Base-by-base conservation (phyloP, 2,797 vertebrate species). In the Remorina albescens region DNA sequence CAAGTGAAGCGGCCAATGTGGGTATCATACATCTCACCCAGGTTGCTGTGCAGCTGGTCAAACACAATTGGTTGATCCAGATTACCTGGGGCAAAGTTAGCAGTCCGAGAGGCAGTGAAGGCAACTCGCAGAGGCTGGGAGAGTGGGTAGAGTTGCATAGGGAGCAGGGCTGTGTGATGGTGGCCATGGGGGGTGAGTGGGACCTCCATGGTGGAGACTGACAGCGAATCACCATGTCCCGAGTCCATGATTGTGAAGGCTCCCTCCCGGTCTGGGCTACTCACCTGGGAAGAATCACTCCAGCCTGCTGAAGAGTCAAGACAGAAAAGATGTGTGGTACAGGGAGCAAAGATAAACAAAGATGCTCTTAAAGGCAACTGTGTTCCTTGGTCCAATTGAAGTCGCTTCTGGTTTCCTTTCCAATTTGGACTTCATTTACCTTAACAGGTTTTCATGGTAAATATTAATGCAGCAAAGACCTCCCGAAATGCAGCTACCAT, bases 21-120 rank as follows among this genome's bases (percentile, higher is more conserved):
- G 47, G 96, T 90, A 88, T 99, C 96, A 49, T 98, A 99, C 66
- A 96, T 96, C 49, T 97, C 96, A 10, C 98, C 97, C 1, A 98
- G 88, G 89, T 99, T 99, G 91, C 96, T 97, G 64, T 98, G 95
- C 67, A 99, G 90, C 70, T 97, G 95, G 83, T 99, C 98, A 32
- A 99, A 99, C 28, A 96, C 95, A 0, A 99, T 98, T 2, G 98
- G 97, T 74, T 99, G 98, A 91, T 99, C 98, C 37, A 99, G 91
- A 64, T 97, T 97, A 21, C 97, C 97, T 0, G 98, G 98, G n/a
- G 97, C 95, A 25, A 98, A 95, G 89, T 99, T 99, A 67, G 96
- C 97, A 0, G 97, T 98, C 88, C 97, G 96, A 30, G 97, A 96
- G 0, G 98, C 96, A 0, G 97, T 98, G 89, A 98, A 99, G 61